Evolutionary conservation across 2,888 invertebrate species (phyloP), one percentile per base, ranked within the genome.

Genomic region (Tipula vernalis): DNA sequence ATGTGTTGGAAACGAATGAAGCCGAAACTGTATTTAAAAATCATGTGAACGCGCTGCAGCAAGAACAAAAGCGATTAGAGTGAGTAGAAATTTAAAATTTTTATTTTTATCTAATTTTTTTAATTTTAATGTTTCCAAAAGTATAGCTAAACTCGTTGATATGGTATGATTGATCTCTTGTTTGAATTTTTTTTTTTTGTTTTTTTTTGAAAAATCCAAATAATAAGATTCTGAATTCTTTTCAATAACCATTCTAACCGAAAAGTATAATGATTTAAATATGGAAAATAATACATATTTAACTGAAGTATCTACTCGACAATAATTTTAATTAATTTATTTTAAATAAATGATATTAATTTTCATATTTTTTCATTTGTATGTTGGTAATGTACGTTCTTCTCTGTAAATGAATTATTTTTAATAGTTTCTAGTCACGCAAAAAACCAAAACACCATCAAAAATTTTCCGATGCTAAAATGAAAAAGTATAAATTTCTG

Each of bases 11-110:
- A 90, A 96, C 97, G 0, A 95, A 95, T 86, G 98, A 98, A 91
- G 98, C 98, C 0, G 98, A 98, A 90, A 95, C 95, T 4, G 96
- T 97, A 18, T 99, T 97, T 92, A 96, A 97, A 90, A 97, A 97
- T 89, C 98, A 96, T 91, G 94, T 98, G 87, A 98, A 97, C 90
- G 96, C 96, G 87, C 93, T 99, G 87, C 97, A 98, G 90, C 97
- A 97, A 90, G 98, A 98, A 91, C 96, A 98, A 90, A 96, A 97
- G 90, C 95, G 97, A 91, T 94, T 96, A 90, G 98, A 98, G 97
- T 98, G 92, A 94, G 96, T 94, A 87, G 86, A 71, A 85, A 6
- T 51, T 6, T 86, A 5, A 39, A 28, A 28, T 86, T 86, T 47
- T 85, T 39, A 44, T 44, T 44, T 44, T 41, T 36, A 39, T 84